phyloP scores from a whole-genome alignment of 2,113 vertebrate genomes.

The Xiphophorus hellerii region DNA sequence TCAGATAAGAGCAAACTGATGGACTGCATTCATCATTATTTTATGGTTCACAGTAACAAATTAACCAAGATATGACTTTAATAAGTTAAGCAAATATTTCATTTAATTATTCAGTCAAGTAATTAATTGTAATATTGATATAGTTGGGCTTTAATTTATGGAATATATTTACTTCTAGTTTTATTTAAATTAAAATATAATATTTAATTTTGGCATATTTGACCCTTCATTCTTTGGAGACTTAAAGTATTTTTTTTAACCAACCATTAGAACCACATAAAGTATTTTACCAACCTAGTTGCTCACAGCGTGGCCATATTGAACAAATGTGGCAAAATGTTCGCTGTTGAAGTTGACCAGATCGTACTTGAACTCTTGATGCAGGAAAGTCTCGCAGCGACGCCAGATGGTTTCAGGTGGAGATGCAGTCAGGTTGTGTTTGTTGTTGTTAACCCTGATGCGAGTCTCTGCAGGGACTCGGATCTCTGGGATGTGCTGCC shows the following conservation, averaged over 20 bases:
- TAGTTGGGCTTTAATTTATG: too few species aligned
- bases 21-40: too few species aligned
- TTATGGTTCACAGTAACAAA: too few species aligned
- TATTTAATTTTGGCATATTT: neutral
- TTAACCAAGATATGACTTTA: too few species aligned
- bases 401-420: constrained; percentile 14
- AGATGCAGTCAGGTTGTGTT: constrained; percentile 39
- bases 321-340: constrained; percentile 51
- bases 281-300: constrained; percentile 34
- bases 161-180: too few species aligned
- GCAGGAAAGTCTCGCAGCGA: constrained; percentile 35
- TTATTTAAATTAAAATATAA: too few species aligned
- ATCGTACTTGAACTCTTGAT: constrained; percentile 58
- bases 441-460: constrained; percentile 56
- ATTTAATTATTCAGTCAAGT: too few species aligned
- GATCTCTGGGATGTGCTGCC: constrained; percentile 18
- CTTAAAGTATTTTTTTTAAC: too few species aligned
- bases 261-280: too few species aligned
- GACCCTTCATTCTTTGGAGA: neutral
- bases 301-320: constrained; percentile 26
- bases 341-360: constrained; percentile 58
- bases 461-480: constrained; percentile 40
- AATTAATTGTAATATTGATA: too few species aligned
- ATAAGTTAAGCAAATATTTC: too few species aligned
- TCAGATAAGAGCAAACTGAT: too few species aligned